phyloP scores from a whole-genome alignment of 2,797 vertebrate species.

The Bovichtus diacanthus region DNA sequence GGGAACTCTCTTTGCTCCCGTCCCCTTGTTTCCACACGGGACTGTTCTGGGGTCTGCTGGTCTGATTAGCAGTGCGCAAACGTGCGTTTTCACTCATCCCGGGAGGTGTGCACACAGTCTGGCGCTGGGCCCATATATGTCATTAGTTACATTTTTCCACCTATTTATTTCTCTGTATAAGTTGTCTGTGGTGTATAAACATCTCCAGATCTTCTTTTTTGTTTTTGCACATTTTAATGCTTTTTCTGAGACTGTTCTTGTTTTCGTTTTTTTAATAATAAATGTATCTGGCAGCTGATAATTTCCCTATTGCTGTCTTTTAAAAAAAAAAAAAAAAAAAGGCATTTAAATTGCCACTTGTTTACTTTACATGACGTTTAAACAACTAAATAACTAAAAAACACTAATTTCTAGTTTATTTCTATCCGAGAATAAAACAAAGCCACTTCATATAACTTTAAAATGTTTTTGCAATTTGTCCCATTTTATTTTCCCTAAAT shows the following conservation, averaged over 20 bases:
- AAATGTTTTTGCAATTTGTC: not conserved
- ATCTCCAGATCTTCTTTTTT: too few species aligned
- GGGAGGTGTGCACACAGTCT: not conserved
- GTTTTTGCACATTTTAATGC: too few species aligned
- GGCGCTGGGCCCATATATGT: not conserved
- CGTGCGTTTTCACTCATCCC: not conserved
- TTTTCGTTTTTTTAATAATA: too few species aligned
- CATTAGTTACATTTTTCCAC: not conserved
- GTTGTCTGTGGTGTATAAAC: too few species aligned
- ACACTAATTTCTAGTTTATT: not conserved
- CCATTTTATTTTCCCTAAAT: too few species aligned
- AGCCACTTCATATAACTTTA: not conserved
- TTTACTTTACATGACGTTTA: too few species aligned
- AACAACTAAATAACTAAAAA: too few species aligned
- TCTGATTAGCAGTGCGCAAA: slow-evolving; percentile 58
- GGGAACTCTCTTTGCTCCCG: slow-evolving; percentile 37
- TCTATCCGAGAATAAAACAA: not conserved
- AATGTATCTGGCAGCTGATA: too few species aligned
- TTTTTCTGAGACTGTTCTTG: too few species aligned
- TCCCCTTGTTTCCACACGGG: slow-evolving; percentile 62
- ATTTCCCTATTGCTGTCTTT: not conserved
- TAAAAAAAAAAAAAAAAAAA: too few species aligned
- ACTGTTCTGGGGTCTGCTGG: slow-evolving; percentile 10
- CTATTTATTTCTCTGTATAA: too few species aligned
- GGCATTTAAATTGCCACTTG: not conserved